Conservation (phyloP, 2,797 vertebrate genomes). For the Strix occidentalis region DNA sequence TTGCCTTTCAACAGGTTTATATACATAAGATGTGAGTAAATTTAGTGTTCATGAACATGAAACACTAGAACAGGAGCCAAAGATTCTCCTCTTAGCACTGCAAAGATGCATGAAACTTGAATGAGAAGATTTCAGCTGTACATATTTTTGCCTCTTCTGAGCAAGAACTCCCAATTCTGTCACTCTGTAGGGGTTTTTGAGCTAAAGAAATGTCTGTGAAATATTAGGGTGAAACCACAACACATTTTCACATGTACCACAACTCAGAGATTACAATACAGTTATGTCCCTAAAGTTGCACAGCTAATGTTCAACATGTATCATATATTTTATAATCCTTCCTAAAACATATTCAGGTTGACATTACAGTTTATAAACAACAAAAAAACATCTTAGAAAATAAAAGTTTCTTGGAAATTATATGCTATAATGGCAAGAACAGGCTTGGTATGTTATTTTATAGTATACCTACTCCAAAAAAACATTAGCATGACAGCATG, state of each 20-base stretch:
- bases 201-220: not conserved
- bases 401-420: not conserved
- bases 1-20: slow-evolving; percentile 16
- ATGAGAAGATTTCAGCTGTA: not conserved
- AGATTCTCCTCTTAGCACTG: not conserved
- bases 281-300: not conserved
- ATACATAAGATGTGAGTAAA: not conserved
- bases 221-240: not conserved
- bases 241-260: not conserved
- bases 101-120: not conserved
- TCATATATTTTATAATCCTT: not conserved
- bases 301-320: not conserved
- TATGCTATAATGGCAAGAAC: not conserved
- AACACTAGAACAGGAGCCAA: not conserved
- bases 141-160: not conserved
- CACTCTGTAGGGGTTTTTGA: not conserved
- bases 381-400: not conserved
- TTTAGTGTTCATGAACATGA: slow-evolving; percentile 31
- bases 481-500: not conserved
- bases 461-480: not conserved
- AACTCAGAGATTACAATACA: not conserved
- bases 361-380: not conserved
- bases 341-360: not conserved
- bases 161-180: not conserved
- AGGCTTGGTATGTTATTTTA: not conserved